Evolutionary conservation across 2,113 vertebrate species (phyloP), one percentile per base, ranked within the genome.

Genomic region (Dicerorhinus sumatrensis): DNA sequence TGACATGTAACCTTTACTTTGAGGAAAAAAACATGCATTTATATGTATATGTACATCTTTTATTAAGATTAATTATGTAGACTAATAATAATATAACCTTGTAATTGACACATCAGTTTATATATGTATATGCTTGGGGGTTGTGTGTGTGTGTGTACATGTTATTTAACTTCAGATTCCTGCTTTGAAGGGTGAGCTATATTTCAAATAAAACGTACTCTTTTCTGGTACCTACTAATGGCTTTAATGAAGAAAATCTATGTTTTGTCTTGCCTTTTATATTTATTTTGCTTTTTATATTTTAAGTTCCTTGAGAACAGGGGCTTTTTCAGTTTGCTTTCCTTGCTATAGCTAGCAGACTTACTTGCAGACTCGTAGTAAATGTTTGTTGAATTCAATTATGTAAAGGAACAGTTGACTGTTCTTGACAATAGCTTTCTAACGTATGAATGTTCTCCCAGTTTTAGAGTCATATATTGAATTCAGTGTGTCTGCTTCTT

Each of bases 311-410:
- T 75, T 73, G 54, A 72, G 51, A 86, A 79, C 3, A 54, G 3
- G 13, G 5, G 3, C 18, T 91, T 95, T 83, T 89, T 86, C 86
- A n/a, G 13, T 79, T 95, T 91, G 62, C 46, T 58, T 94, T 95
- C 33, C n/a, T 60, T 56, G 27, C 10, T 21, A 39, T 81, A 77
- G 86, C 4, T 73, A 58, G 29, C 1, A 31, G 54, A 76, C 33
- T 97, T 95, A 48, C 31, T 84, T 58, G 20, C 63, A 91, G 27
- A 70, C 27, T 89, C 14, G 94, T 31, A 13, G 63, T 89, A 76
- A 95, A 85, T 42, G n/a, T 93, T 63, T 96, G 25, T 92, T 91
- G 75, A 95, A 70, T 51, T 93, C 84, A 93, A 6, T 94, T 90
- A 95, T 60, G 21, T 91, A 79, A 92, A 92, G 58, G 39, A 95